A percentile compares a stretch with the other conserved stretches of the same genome.
phyloP scores from a whole-genome alignment of 2,113 vertebrate species.

The Eurystomus gularis region DNA sequence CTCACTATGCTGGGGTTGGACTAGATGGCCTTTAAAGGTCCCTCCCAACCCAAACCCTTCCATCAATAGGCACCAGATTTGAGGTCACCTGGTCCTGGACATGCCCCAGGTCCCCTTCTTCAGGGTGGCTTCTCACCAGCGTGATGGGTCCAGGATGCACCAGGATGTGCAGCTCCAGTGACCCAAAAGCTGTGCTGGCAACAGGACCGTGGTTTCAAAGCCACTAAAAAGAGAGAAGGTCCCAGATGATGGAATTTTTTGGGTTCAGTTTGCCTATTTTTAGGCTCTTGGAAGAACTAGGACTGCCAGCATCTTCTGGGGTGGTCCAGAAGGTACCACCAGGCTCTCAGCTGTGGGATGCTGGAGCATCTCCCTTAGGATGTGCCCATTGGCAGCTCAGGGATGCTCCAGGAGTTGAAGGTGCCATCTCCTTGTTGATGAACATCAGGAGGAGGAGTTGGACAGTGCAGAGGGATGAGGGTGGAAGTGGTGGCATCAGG shows the following conservation, averaged over 20 bases:
- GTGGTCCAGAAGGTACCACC: not conserved
- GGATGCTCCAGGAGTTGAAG: not conserved
- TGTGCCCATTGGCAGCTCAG: not conserved
- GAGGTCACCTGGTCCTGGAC: not conserved
- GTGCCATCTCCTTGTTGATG: not conserved
- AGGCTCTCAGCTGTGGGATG: not conserved
- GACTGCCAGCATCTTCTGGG: not conserved
- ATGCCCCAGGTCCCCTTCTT: too few species aligned
- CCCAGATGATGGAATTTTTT: not conserved
- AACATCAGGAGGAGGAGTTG: not conserved
- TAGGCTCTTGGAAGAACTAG: not conserved
- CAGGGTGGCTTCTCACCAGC: fast-evolving
- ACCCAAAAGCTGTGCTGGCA: fast-evolving
- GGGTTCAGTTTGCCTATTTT: not conserved
- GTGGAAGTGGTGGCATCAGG: not conserved
- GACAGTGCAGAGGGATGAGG: not conserved
- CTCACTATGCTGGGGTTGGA: too few species aligned
- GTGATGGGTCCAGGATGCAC: fast-evolving
- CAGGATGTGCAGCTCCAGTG: fast-evolving
- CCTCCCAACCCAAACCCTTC: not conserved
- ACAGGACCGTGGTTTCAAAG: not conserved
- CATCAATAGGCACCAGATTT: not conserved
- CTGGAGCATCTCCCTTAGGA: not conserved
- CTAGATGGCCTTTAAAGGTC: not conserved
- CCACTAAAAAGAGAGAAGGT: not conserved